A percentile compares a stretch with the other conserved stretches of the same genome.
phyloP scores from a whole-genome alignment of 2,888 invertebrate genomes.

The Drosophila eohydei region DNA sequence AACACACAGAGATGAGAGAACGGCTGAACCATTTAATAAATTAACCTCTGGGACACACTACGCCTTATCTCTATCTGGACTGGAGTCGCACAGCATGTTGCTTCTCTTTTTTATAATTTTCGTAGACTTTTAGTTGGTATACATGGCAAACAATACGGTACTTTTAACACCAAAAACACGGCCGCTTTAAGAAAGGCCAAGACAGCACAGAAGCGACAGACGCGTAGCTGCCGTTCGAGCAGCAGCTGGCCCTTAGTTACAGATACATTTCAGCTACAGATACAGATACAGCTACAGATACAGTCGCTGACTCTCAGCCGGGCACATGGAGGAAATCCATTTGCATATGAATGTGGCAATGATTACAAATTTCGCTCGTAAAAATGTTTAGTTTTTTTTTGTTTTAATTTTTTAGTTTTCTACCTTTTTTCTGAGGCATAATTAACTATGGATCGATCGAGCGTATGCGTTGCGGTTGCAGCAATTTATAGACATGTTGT shows the following conservation, averaged over 20 bases:
- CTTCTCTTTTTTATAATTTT: constrained; percentile 47
- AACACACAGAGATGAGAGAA: constrained; percentile 42
- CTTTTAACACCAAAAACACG: constrained; percentile 76
- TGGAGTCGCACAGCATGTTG: constrained; percentile 64
- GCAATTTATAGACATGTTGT: constrained; percentile 68
- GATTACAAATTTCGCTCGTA: constrained; percentile 81
- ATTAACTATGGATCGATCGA: constrained; percentile 71
- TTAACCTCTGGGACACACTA: constrained; percentile 55
- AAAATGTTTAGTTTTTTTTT: constrained; percentile 70
- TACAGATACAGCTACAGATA: constrained; percentile 12
- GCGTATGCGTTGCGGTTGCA: constrained; percentile 72
- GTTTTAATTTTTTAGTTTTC: constrained; percentile 42
- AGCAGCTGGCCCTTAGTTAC: constrained; percentile 65
- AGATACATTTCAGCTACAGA: constrained; percentile 41
- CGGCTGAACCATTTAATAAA: constrained; percentile 67
- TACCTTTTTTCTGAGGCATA: constrained; percentile 59
- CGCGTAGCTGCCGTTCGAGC: constrained; percentile 76
- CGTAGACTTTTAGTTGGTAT: constrained; percentile 56
- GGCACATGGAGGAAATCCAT: constrained; percentile 59
- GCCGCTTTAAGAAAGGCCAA: constrained; percentile 66
- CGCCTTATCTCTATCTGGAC: constrained; percentile 59
- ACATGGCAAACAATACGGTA: constrained; percentile 80
- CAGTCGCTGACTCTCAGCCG: constrained; percentile 18
- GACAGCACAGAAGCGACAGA: constrained; percentile 80
- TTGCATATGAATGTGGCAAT: constrained; percentile 81